A percentile compares a stretch with the other conserved stretches of the same genome.
Conservation (phyloP, 2,113 vertebrate species). For the Mus pahari region DNA sequence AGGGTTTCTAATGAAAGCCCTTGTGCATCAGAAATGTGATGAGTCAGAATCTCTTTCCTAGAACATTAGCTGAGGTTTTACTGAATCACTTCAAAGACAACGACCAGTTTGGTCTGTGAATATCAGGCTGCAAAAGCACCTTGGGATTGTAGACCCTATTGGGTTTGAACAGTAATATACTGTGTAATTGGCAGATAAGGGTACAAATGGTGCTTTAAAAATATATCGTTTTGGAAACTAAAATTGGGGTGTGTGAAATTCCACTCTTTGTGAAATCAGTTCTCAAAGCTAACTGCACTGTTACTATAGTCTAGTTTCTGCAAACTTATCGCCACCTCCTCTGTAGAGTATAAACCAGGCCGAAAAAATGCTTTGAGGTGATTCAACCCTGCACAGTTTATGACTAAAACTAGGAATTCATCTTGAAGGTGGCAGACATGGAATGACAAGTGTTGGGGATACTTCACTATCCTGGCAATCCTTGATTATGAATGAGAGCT, state of each 20-base stretch:
- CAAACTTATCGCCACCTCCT: constrained; percentile 44
- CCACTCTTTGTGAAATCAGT: constrained; percentile 63
- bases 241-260: constrained; percentile 61
- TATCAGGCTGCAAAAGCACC: constrained; percentile 74
- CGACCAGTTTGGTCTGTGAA: constrained; percentile 72
- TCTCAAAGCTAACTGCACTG: constrained; percentile 55
- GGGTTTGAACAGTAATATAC: constrained; percentile 75
- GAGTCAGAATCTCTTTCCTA: constrained; percentile 63
- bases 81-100: constrained; percentile 68
- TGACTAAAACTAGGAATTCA: constrained; percentile 60
- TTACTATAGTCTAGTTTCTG: constrained; percentile 39
- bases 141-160: constrained; percentile 54
- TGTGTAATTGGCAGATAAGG: constrained; percentile 66
- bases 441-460: constrained; percentile 54
- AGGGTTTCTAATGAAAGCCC: constrained; percentile 74
- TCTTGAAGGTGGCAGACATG: constrained; percentile 48
- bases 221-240: constrained; percentile 66
- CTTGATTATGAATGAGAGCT: constrained; percentile 58
- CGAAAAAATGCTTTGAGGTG: constrained; percentile 51
- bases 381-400: constrained; percentile 45
- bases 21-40: constrained; percentile 67
- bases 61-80: constrained; percentile 73
- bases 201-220: constrained; percentile 73
- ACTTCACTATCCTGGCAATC: constrained; percentile 30
- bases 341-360: constrained; percentile 57